These are phyloP conservation scores for Struthio camelus DNA, from an alignment of 2,113 vertebrate species.

Conservation along the genomic window DNA sequence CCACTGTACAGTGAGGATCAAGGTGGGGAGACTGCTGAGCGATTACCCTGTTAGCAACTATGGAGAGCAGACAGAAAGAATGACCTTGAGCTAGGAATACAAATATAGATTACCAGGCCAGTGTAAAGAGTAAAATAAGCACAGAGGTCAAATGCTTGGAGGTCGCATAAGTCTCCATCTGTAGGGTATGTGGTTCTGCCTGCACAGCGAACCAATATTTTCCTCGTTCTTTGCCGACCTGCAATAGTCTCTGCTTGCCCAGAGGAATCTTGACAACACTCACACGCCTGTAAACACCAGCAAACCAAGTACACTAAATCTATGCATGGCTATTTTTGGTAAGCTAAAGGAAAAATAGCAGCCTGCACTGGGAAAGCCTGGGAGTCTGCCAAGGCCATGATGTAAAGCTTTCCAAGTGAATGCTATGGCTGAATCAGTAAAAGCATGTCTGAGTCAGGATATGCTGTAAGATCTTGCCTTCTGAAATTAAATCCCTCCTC, in stretches of 20 bases:
- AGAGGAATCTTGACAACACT: constrained; percentile 56
- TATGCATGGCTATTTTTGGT: constrained; percentile 76
- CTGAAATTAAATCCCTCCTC: constrained; percentile 50
- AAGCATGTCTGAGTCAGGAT: constrained; percentile 69
- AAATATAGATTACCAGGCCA: not conserved
- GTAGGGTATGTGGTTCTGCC: not conserved
- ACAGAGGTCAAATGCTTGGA: not conserved
- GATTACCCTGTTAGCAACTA: not conserved
- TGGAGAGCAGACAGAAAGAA: not conserved
- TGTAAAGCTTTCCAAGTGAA: constrained; percentile 75
- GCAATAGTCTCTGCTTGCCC: constrained; percentile 49
- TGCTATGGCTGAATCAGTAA: constrained; percentile 74
- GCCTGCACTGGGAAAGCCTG: constrained; percentile 73
- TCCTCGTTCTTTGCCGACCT: not conserved
- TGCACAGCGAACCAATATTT: not conserved
- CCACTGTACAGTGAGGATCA: not conserved
- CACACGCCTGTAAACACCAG: constrained; percentile 63
- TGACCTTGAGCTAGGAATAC: not conserved
- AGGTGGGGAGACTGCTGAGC: accelerated
- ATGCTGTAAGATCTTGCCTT: constrained; percentile 44
- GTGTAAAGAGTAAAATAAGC: not conserved
- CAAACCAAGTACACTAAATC: constrained; percentile 72
- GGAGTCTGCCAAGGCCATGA: constrained; percentile 75
- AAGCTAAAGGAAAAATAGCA: constrained; percentile 78
- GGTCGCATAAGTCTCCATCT: not conserved